phyloP scores from a whole-genome alignment of 2,113 vertebrate species.

The Anas platyrhynchos region DNA sequence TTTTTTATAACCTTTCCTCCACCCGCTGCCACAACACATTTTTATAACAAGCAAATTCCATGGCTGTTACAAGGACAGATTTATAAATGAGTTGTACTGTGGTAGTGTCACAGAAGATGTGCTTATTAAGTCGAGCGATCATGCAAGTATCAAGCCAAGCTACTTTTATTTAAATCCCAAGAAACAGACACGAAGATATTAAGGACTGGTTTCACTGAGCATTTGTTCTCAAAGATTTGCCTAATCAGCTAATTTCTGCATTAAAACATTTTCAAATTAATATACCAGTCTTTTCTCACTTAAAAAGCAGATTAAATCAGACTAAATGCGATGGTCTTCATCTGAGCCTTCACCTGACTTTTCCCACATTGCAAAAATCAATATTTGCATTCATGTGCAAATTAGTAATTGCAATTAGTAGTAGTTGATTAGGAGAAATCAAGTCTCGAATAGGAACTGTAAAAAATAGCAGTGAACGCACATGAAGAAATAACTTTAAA shows the following conservation, averaged over 20 bases:
- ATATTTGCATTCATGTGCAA: constrained; percentile 31
- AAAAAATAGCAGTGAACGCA: not conserved
- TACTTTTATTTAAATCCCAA: constrained; percentile 1
- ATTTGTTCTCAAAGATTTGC: not conserved
- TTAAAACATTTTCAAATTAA: constrained; percentile 19
- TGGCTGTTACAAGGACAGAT: not conserved
- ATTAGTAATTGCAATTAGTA: constrained; percentile 4
- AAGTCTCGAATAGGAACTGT: not conserved
- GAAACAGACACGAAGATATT: not conserved
- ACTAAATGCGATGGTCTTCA: not conserved
- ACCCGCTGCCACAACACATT: constrained; percentile 7
- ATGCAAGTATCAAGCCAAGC: not conserved
- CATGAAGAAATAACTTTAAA: not conserved
- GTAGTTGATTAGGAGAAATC: not conserved
- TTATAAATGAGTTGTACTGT: constrained; percentile 27
- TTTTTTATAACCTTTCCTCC: constrained; percentile 22
- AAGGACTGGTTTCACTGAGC: not conserved
- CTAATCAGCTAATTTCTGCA: constrained; percentile 4
- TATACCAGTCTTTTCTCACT: not conserved
- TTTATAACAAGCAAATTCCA: constrained; percentile 42
- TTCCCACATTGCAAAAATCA: constrained; percentile 11
- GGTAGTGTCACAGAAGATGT: not conserved
- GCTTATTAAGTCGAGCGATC: constrained; percentile 7
- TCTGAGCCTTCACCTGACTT: not conserved
- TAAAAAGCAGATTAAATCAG: not conserved